phyloP scores from a whole-genome alignment of 1,140 invertebrate species.

The Anastatus disparis region DNA sequence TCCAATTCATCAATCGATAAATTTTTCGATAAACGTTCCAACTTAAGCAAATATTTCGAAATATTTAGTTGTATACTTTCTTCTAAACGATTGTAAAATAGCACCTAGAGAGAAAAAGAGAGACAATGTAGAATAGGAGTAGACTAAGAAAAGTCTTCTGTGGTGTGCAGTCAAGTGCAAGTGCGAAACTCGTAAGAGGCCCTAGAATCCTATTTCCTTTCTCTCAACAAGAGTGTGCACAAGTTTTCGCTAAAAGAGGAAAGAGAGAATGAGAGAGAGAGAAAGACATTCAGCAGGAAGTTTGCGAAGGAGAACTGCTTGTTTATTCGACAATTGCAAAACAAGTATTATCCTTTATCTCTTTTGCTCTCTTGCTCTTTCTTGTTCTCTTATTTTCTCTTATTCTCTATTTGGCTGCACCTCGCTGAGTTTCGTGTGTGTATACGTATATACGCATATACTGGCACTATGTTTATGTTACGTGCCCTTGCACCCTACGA shows the following conservation, averaged over 20 bases:
- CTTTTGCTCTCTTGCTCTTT: too few relatives aligned
- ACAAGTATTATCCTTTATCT: slow-evolving; percentile 16
- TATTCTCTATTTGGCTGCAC: not conserved
- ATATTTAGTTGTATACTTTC: too few relatives aligned
- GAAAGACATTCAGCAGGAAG: not conserved
- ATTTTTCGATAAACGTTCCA: too few relatives aligned
- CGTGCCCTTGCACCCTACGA: slow-evolving; percentile 1
- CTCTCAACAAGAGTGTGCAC: not conserved
- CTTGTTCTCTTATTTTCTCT: not conserved
- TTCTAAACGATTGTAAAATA: too few relatives aligned
- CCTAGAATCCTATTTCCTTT: not conserved
- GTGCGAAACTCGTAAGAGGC: not conserved
- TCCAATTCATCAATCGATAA: too few relatives aligned
- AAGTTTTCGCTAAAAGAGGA: not conserved
- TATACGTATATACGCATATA: too few relatives aligned
- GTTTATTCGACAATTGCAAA: slow-evolving; percentile 25
- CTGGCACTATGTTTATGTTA: not conserved
- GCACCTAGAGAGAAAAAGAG: too few relatives aligned
- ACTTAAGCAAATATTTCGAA: too few relatives aligned
- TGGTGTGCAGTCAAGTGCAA: not conserved
- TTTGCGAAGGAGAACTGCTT: not conserved
- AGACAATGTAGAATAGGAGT: too few relatives aligned
- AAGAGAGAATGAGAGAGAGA: not conserved
- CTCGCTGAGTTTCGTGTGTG: not conserved
- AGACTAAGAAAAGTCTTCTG: too few relatives aligned